phyloP scores from a whole-genome alignment of 2,113 vertebrate genomes.

The Corydoras sp. region DNA sequence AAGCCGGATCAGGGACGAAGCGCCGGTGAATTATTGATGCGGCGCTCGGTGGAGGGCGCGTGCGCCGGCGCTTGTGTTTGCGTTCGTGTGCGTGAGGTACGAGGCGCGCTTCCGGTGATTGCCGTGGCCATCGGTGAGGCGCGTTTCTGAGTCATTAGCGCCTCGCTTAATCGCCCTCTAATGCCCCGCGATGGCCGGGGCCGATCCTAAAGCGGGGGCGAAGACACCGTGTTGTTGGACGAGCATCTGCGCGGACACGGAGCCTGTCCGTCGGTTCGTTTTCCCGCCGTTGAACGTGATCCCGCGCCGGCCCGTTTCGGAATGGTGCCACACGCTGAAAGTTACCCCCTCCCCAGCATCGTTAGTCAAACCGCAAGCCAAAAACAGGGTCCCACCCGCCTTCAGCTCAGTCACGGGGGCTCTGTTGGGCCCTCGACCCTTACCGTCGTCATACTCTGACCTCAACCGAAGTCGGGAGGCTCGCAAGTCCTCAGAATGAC shows the following conservation, averaged over 20 bases:
- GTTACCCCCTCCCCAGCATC: background rate
- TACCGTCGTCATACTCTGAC: no score
- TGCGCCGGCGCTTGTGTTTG: background rate
- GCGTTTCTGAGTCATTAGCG: conserved; percentile 27
- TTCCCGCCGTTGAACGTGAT: conserved; percentile 16
- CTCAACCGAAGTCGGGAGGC: no score
- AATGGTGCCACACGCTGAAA: background rate
- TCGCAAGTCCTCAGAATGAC: no score
- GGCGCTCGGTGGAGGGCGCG: background rate
- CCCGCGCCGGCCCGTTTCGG: background rate
- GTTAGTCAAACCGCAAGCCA: no score
- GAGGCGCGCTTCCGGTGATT: background rate
- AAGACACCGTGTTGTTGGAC: conserved; percentile 40
- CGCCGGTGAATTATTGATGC: background rate
- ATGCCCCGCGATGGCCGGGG: conserved; percentile 42
- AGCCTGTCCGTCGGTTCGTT: background rate
- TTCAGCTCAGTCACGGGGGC: no score
- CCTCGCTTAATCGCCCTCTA: conserved; percentile 57
- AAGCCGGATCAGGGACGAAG: background rate
- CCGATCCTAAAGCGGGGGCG: conserved; percentile 40
- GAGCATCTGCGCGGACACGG: background rate
- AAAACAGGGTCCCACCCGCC: no score
- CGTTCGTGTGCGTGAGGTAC: background rate
- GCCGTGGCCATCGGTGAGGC: background rate
- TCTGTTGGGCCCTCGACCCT: no score